Percentiles rank a stretch among this genome's conserved stretches.
Evolutionary conservation across 2,797 vertebrate species (phyloP).

Genomic region (Heliangelus exortis): DNA sequence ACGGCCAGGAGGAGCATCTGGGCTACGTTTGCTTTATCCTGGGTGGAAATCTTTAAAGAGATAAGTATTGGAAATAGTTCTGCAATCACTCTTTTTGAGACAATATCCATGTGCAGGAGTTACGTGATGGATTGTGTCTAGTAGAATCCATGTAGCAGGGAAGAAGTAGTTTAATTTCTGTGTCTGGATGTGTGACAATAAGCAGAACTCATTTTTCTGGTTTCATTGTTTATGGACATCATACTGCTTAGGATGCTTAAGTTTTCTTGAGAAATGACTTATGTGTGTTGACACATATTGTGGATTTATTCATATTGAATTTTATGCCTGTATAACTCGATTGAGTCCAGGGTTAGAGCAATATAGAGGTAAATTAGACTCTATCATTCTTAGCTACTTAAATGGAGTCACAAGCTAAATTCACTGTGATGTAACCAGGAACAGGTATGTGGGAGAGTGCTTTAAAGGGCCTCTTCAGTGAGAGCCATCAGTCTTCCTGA

Average conservation of each 20-base stretch:
- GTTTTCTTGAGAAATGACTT: constrained; percentile 2
- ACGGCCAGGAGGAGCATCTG: constrained; percentile 49
- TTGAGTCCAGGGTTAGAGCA: constrained; percentile 24
- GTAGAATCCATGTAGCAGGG: neutral
- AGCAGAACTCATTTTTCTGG: neutral
- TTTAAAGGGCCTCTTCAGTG: neutral
- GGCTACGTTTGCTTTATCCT: constrained; percentile 50
- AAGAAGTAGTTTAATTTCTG: neutral
- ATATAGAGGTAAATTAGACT: constrained; percentile 49
- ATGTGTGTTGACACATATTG: constrained; percentile 15
- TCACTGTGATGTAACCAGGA: constrained; percentile 26
- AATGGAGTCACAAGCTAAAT: constrained; percentile 22
- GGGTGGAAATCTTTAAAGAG: constrained; percentile 52
- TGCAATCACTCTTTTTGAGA: neutral
- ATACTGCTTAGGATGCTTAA: neutral
- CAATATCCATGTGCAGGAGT: neutral
- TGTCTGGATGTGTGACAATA: neutral
- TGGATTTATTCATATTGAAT: constrained; percentile 57
- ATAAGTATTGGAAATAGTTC: constrained; percentile 40
- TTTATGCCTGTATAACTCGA: constrained; percentile 47
- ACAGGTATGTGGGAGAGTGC: neutral
- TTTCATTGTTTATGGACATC: neutral
- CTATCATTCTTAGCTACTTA: constrained; percentile 44
- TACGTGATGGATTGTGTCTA: neutral
- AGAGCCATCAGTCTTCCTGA: constrained; percentile 15